Conservation (phyloP, 2,113 vertebrate genomes). For the Cryptomyrus ogoouensis region DNA sequence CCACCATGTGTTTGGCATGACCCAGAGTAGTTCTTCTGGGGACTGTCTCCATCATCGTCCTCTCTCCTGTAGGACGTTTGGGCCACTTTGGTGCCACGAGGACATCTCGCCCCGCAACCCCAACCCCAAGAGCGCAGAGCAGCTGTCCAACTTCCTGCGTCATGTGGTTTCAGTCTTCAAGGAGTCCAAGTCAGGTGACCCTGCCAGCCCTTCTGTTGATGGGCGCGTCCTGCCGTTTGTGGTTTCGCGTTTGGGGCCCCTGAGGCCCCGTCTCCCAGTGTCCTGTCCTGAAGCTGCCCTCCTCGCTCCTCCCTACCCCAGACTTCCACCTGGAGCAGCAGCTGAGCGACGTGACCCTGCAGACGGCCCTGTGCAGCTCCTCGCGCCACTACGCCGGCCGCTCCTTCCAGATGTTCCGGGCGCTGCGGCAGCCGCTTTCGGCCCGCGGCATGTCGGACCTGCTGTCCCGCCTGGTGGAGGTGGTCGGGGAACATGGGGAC, state of each 20-base stretch:
- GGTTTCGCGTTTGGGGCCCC: not conserved
- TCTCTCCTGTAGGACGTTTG: conserved; percentile 71
- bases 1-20: not conserved
- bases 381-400: conserved; percentile 92
- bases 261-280: not conserved
- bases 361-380: conserved; percentile 93
- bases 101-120: conserved; percentile 97
- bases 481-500: conserved; percentile 93
- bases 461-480: conserved; percentile 89
- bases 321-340: conserved; percentile 96
- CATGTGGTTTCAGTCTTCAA: conserved; percentile 94
- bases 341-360: conserved; percentile 88
- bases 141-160: conserved; percentile 89
- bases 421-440: conserved; percentile 88
- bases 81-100: conserved; percentile 96
- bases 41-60: conserved; percentile 51
- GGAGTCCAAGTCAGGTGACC: conserved; percentile 88
- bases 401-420: conserved; percentile 94
- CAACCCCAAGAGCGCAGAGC: conserved; percentile 90
- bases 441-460: conserved; percentile 88
- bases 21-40: not conserved
- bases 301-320: conserved; percentile 38
- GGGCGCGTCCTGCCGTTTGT: not conserved
- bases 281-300: not conserved
- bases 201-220: not conserved